Conservation (phyloP, 1,140 invertebrate species). For the Littorina saxatilis region DNA sequence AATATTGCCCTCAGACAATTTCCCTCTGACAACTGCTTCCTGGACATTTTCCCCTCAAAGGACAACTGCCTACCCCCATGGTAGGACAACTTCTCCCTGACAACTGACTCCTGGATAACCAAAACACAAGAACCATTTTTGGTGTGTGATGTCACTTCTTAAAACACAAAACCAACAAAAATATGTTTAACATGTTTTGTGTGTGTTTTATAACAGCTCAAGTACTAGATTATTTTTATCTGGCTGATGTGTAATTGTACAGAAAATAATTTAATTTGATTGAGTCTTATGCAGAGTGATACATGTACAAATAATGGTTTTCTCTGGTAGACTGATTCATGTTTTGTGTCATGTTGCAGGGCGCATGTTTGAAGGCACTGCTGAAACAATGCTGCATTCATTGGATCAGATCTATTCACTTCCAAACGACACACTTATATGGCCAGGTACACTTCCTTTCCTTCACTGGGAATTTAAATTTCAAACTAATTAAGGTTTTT, state of each 20-base stretch:
- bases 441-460: slow-evolving; percentile 62
- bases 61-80: too few species aligned
- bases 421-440: slow-evolving; percentile 56
- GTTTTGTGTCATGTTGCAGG: slow-evolving; percentile 48
- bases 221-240: too few species aligned
- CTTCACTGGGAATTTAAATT: neutral
- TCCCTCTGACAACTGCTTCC: too few species aligned
- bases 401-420: slow-evolving; percentile 57
- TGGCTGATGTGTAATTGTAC: too few species aligned
- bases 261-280: neutral
- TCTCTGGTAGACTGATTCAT: neutral
- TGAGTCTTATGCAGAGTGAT: neutral
- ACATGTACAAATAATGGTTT: neutral
- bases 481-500: neutral
- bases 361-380: slow-evolving; percentile 64
- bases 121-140: too few species aligned
- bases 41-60: too few species aligned
- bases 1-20: too few species aligned
- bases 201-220: neutral
- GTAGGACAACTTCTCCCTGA: too few species aligned
- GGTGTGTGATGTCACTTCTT: too few species aligned
- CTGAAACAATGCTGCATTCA: slow-evolving; percentile 63
- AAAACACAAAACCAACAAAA: too few species aligned
- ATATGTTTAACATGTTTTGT: too few species aligned
- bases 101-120: too few species aligned